phyloP scores from a whole-genome alignment of 2,797 vertebrate species.

The Morelia viridis region DNA sequence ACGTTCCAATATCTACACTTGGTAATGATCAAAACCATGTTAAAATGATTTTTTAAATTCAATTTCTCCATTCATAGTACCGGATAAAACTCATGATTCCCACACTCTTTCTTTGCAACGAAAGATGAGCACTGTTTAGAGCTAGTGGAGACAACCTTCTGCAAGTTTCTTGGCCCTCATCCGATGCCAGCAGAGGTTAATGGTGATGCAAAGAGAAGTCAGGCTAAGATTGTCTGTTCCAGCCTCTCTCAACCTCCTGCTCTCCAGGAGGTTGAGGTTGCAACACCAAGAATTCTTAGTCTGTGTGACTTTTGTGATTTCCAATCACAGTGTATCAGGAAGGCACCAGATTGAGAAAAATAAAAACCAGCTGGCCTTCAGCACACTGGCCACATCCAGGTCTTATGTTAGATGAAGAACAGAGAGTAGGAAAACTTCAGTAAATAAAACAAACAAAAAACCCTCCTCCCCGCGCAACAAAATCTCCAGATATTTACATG shows the following conservation, averaged over 20 bases:
- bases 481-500: neutral
- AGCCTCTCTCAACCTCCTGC: neutral
- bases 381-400: neutral
- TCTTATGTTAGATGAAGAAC: neutral
- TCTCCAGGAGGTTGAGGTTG: neutral
- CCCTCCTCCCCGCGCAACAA: neutral
- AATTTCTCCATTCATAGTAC: neutral
- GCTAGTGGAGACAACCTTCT: neutral
- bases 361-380: neutral
- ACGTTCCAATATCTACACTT: neutral
- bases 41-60: neutral
- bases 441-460: neutral
- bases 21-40: neutral
- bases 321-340: neutral
- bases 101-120: neutral
- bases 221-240: neutral
- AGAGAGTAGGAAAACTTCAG: neutral
- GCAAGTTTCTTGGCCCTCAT: neutral
- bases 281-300: neutral
- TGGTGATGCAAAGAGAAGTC: neutral
- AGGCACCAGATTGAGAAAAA: neutral
- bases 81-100: neutral
- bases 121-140: neutral
- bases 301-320: neutral
- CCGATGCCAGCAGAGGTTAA: too few species aligned